A percentile compares a stretch with the other conserved stretches of the same genome.
Evolutionary conservation across 53 echinoderm and acorn worm species (phyloP).

Genomic region (Apostichopus leukothele): DNA sequence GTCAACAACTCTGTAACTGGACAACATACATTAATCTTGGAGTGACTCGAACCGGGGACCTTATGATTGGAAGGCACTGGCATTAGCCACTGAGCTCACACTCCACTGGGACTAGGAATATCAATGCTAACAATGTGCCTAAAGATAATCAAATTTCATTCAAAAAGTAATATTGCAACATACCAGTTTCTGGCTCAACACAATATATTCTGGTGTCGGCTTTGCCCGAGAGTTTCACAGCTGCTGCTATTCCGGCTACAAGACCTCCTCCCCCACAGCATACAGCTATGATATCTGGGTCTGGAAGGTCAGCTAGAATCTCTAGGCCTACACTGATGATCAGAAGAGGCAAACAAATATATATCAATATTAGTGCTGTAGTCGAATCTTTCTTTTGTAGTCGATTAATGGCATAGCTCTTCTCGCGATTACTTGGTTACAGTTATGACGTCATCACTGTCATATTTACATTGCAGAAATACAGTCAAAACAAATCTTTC

Average conservation of each 20-base stretch:
- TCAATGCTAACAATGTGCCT: neutral
- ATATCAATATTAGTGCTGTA: neutral
- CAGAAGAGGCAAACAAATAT: neutral
- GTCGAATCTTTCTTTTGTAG: no score
- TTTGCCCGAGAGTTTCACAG: slow-evolving; percentile 61
- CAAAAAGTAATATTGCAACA: neutral
- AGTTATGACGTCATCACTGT: no score
- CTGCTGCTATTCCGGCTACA: slow-evolving; percentile 68
- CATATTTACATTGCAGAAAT: no score
- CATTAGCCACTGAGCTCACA: no score
- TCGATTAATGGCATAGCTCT: no score
- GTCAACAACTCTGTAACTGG: no score
- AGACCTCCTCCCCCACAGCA: slow-evolving; percentile 86
- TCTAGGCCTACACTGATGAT: slow-evolving; percentile 66
- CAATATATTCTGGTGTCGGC: slow-evolving; percentile 64
- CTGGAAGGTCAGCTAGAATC: slow-evolving; percentile 67
- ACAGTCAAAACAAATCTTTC: no score
- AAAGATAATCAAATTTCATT: neutral
- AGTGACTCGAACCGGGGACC: no score
- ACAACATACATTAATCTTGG: no score
- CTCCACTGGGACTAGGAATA: neutral
- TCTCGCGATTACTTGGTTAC: neutral
- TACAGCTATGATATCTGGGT: slow-evolving; percentile 74
- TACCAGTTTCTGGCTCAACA: slow-evolving; percentile 81
- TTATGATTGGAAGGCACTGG: no score